A percentile compares a stretch with the other conserved stretches of the same genome.
phyloP scores from a whole-genome alignment of 2,888 invertebrate genomes.

The Macaria liturata region DNA sequence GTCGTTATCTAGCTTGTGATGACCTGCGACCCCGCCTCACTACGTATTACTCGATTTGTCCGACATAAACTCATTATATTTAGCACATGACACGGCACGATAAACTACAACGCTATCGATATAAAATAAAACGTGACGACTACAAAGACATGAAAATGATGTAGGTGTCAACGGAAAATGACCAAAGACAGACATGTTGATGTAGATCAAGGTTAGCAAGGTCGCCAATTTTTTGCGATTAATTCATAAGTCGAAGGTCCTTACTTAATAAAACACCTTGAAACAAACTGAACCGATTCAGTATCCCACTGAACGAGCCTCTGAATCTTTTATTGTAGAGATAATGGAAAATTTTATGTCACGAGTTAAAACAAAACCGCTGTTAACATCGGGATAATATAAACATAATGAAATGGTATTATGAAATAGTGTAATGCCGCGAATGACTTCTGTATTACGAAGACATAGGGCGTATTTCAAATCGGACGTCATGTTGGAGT shows the following conservation, averaged over 20 bases:
- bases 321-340: neutral
- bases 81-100: conserved; percentile 14
- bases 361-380: conserved; percentile 8
- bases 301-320: conserved; percentile 13
- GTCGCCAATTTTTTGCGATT: neutral
- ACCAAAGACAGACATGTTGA: conserved; percentile 7
- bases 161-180: neutral
- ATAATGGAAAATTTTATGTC: conserved; percentile 14
- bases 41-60: conserved; percentile 29
- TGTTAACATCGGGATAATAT: neutral
- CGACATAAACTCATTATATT: conserved; percentile 20
- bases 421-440: conserved; percentile 9
- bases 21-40: conserved; percentile 38
- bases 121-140: too few species aligned
- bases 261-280: conserved; percentile 3
- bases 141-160: too few species aligned
- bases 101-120: too few species aligned
- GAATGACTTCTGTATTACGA: conserved; percentile 5
- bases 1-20: conserved; percentile 31
- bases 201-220: conserved; percentile 10
- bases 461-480: conserved; percentile 3
- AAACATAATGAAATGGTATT: conserved; percentile 1
- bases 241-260: neutral
- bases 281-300: conserved; percentile 2
- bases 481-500: conserved; percentile 13